Conservation (phyloP, 1,140 invertebrate genomes). For the Apis laboriosa region DNA sequence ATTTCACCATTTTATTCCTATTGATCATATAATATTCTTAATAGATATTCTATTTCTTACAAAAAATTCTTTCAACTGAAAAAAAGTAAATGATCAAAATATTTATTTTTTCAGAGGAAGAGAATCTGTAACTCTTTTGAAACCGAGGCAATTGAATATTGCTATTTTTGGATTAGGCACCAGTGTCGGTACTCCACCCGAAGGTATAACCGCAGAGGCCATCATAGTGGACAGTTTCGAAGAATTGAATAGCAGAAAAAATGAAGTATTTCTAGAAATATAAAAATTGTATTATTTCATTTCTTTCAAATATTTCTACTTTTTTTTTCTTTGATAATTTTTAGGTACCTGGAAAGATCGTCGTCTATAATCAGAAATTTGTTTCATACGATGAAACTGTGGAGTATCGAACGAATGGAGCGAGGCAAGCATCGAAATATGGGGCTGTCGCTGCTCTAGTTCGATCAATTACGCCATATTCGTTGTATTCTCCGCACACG, state of each 20-base stretch:
- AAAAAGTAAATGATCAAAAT: no score
- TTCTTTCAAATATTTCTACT: no score
- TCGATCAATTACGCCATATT: conserved; percentile 88
- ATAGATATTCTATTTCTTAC: not conserved
- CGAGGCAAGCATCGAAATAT: conserved; percentile 84
- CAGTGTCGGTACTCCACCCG: conserved; percentile 84
- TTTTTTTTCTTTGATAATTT: not conserved
- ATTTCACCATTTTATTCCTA: no score
- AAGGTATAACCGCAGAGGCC: conserved; percentile 86
- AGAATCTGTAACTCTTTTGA: conserved; percentile 84
- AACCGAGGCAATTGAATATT: conserved; percentile 83
- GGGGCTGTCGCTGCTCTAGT: conserved; percentile 90
- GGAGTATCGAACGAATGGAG: conserved; percentile 83
- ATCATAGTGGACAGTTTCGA: conserved; percentile 87
- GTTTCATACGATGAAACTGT: conserved; percentile 84
- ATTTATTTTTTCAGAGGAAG: conserved; percentile 81
- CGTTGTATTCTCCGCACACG: conserved; percentile 86
- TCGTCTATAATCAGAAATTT: conserved; percentile 87
- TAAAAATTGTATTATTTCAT: no score
- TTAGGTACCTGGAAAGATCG: conserved; percentile 86
- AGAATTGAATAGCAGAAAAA: conserved; percentile 81
- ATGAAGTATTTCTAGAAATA: conserved; percentile 63
- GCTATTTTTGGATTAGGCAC: conserved; percentile 85
- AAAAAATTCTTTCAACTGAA: no score
- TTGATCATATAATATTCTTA: not conserved